These are phyloP conservation scores for Ephydatia muelleri DNA, from an alignment of 37 sponge, comb jelly and placozoan genomes.

Conservation along the genomic window DNA sequence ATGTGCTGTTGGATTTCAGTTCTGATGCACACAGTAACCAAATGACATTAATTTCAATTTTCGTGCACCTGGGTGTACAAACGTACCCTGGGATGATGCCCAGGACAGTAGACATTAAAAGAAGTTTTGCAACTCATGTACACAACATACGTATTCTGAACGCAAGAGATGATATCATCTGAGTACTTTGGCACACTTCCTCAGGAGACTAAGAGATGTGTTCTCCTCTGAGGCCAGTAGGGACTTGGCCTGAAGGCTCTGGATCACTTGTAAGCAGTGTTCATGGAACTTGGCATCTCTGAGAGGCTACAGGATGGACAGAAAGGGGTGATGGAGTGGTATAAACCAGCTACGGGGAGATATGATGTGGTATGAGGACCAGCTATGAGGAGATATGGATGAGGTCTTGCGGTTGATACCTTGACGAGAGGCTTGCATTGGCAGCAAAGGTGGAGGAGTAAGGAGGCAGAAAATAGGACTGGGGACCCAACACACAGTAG, in stretches of 20 bases:
- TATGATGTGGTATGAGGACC: no score
- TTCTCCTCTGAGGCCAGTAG: not conserved
- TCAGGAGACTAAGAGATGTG: not conserved
- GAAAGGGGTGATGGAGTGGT: not conserved
- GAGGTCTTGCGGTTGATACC: no score
- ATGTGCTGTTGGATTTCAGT: no score
- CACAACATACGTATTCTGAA: not conserved
- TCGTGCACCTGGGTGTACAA: no score
- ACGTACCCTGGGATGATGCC: no score
- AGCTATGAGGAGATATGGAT: no score
- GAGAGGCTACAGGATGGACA: not conserved
- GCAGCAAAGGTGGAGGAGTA: slow-evolving; percentile 10
- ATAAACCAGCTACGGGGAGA: no score
- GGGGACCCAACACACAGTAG: slow-evolving; percentile 2
- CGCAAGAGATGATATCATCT: not conserved
- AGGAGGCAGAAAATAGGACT: not conserved
- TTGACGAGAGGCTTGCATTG: slow-evolving; percentile 7
- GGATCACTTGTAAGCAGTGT: not conserved
- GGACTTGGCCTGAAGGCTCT: not conserved
- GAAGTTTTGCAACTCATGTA: no score
- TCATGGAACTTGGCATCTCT: not conserved
- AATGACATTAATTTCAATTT: no score
- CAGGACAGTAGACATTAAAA: no score
- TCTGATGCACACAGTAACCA: no score
- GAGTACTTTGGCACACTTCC: not conserved